These are phyloP conservation scores for Stenodera caucasica DNA, from an alignment of 2,888 invertebrate genomes.

Conservation along the genomic window DNA sequence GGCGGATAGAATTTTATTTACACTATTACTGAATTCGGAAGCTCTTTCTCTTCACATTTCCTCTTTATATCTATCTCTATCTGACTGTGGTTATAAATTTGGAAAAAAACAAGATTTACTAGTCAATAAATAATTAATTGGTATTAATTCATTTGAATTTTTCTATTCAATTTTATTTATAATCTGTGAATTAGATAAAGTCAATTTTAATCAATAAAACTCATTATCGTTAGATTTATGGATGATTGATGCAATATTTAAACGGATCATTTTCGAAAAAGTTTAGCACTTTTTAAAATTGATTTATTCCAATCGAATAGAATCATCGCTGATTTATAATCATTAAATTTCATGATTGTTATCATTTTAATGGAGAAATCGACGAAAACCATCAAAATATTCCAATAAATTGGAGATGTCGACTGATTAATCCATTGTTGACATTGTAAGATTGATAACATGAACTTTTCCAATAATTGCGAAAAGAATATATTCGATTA, in stretches of 20 bases:
- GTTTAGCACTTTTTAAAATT: background rate
- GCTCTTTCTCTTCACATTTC: too few relatives aligned
- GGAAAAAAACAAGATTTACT: slow-evolving; percentile 25
- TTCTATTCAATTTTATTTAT: background rate
- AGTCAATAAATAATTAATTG: slow-evolving; percentile 35
- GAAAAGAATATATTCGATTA: too few relatives aligned
- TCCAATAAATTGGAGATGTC: background rate
- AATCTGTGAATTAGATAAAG: background rate
- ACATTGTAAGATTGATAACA: background rate
- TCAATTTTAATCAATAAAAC: background rate
- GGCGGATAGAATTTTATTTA: slow-evolving; percentile 9
- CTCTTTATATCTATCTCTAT: too few relatives aligned
- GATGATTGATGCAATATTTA: background rate
- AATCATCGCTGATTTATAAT: background rate
- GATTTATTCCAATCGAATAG: background rate
- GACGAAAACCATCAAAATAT: slow-evolving; percentile 45
- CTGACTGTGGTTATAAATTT: too few relatives aligned
- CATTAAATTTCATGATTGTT: slow-evolving; percentile 31
- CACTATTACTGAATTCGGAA: background rate
- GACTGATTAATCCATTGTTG: background rate
- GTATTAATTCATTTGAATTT: slow-evolving; percentile 18
- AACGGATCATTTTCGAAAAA: background rate
- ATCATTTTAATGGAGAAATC: slow-evolving; percentile 44
- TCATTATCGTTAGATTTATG: background rate
- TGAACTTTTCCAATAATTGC: background rate